Percentiles rank a stretch among this genome's conserved stretches.
phyloP scores from a whole-genome alignment of 1,140 invertebrate genomes.

The Parapsyche elsis region DNA sequence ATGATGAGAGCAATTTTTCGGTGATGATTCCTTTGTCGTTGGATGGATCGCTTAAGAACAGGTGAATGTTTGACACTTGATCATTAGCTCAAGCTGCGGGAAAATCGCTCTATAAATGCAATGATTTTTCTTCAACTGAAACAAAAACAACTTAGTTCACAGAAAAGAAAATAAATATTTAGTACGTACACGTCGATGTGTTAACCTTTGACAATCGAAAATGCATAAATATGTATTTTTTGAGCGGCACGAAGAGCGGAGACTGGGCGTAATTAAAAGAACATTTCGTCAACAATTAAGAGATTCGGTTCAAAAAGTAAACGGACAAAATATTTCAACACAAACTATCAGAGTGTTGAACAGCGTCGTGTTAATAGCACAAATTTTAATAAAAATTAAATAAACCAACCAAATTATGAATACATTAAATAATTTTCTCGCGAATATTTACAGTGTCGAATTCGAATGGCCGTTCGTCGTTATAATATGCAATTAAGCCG shows the following conservation, averaged over 20 bases:
- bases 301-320: constrained; percentile 30
- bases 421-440: constrained; percentile 12
- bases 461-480: neutral
- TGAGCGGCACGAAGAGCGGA: no score
- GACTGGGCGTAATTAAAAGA: constrained; percentile 10
- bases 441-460: constrained; percentile 3
- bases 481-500: neutral
- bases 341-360: constrained; percentile 22
- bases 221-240: no score
- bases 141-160: neutral
- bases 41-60: constrained; percentile 45
- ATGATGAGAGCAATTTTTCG: constrained; percentile 49
- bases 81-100: constrained; percentile 44
- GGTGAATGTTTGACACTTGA: constrained; percentile 47
- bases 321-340: neutral
- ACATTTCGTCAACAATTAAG: neutral
- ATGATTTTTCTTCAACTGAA: neutral
- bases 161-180: neutral
- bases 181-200: no score
- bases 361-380: neutral
- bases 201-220: no score
- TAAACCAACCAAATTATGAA: constrained; percentile 10
- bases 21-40: constrained; percentile 49
- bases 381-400: constrained; percentile 20
- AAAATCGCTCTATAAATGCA: constrained; percentile 36